Conservation (phyloP, 2,888 invertebrate genomes). For the Diaphora mendica region DNA sequence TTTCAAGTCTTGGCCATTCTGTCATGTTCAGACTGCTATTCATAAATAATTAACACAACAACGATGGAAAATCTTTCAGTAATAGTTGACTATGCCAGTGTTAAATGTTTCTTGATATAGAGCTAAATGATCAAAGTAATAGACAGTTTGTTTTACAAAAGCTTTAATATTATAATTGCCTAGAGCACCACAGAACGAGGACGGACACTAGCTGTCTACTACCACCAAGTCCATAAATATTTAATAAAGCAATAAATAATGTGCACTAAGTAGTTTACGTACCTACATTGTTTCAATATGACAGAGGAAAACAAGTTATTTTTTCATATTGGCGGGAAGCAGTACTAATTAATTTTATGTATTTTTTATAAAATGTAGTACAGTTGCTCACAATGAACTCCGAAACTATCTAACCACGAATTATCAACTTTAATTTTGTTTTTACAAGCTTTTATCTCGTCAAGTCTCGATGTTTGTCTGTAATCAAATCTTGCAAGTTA, state of each 20-base stretch:
- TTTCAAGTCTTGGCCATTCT: too few species aligned
- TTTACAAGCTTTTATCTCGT: too few species aligned
- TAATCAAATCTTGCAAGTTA: too few species aligned
- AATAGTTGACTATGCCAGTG: neutral
- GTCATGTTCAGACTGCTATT: neutral
- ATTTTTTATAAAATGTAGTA: neutral
- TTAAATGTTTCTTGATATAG: neutral
- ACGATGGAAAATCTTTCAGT: neutral
- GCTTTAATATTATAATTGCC: too few species aligned
- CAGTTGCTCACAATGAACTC: too few species aligned
- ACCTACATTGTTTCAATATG: neutral
- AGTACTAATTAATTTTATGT: neutral
- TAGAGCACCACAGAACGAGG: too few species aligned
- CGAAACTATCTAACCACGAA: too few species aligned
- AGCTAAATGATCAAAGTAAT: neutral
- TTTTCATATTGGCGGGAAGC: neutral
- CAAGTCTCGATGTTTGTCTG: too few species aligned
- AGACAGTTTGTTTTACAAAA: neutral
- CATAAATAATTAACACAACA: neutral
- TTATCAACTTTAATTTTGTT: too few species aligned
- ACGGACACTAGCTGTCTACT: too few species aligned
- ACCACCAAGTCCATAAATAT: neutral
- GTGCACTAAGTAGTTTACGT: neutral
- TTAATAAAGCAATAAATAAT: neutral
- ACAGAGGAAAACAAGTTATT: neutral